Conservation (phyloP, 1,140 invertebrate species). For the Drosophila baimaii region DNA sequence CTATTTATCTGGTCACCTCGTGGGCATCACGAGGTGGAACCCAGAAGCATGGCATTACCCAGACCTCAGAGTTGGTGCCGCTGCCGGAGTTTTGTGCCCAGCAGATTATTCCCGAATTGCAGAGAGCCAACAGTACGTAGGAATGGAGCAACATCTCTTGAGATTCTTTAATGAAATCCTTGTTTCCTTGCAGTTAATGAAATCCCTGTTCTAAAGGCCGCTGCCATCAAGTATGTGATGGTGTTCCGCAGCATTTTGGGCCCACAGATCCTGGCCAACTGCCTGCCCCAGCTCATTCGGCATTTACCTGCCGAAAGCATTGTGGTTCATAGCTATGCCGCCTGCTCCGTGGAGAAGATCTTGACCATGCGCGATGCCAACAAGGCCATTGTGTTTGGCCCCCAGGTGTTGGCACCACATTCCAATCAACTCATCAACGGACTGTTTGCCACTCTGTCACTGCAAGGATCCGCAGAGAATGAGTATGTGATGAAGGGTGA, state of each 20-base stretch:
- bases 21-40: constrained; percentile 96
- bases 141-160: background rate
- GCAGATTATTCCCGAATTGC: constrained; percentile 94
- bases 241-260: constrained; percentile 96
- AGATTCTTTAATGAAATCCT: constrained; percentile 7
- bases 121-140: constrained; percentile 86
- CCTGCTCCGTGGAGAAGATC: constrained; percentile 95
- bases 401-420: constrained; percentile 86
- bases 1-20: constrained; percentile 97
- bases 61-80: constrained; percentile 95
- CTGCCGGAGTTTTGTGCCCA: constrained; percentile 93
- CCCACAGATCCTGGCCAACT: constrained; percentile 89
- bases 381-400: constrained; percentile 83
- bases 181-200: constrained; percentile 88
- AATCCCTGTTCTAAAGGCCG: constrained; percentile 96
- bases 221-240: constrained; percentile 98
- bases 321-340: constrained; percentile 98
- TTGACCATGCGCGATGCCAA: constrained; percentile 89
- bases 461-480: constrained; percentile 93
- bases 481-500: constrained; percentile 98
- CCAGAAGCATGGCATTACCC: constrained; percentile 94
- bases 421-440: constrained; percentile 89
- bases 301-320: constrained; percentile 90
- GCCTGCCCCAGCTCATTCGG: constrained; percentile 90
- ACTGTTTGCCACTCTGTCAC: constrained; percentile 90